Conservation (phyloP, 2,888 invertebrate species). For the Rhopalosiphum nymphaeae region DNA sequence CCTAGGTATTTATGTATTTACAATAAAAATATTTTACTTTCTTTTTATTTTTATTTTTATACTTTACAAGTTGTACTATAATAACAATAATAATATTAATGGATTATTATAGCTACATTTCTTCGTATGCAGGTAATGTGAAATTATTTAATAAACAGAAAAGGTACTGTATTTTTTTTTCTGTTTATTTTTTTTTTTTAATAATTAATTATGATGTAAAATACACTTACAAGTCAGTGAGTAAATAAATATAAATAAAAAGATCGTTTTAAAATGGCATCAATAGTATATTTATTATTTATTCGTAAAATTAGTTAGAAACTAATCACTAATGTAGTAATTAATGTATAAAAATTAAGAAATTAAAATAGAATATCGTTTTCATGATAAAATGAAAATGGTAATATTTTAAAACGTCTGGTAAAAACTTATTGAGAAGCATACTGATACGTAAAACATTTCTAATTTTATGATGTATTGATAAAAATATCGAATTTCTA, state of each 20-base stretch:
- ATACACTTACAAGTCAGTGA: not conserved
- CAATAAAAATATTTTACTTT: not conserved
- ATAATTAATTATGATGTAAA: no score
- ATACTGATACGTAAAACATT: not conserved
- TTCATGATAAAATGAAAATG: not conserved
- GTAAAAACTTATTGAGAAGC: not conserved
- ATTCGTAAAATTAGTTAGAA: not conserved
- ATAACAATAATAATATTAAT: no score
- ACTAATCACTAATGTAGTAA: not conserved
- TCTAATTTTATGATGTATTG: not conserved
- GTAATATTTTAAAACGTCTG: not conserved
- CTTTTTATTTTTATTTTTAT: not conserved
- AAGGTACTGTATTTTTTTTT: no score
- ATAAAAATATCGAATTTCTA: slow-evolving; percentile 36
- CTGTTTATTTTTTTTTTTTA: no score
- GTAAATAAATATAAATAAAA: not conserved
- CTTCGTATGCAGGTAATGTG: no score
- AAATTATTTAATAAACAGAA: no score
- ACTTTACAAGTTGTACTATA: not conserved
- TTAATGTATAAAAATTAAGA: not conserved
- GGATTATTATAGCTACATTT: no score
- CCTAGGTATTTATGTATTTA: not conserved
- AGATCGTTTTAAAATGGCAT: not conserved
- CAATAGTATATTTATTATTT: not conserved
- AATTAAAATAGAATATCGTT: not conserved